These are phyloP conservation scores for cat (Felis catus) DNA, from an alignment of 2,113 vertebrate genomes.

Conservation along the genomic window F.catus_Fca126_mat1.0 CM031411.1:112657501-112658000, in stretches of 20 bases:
- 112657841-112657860: neutral
- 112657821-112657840: too few relatives aligned
- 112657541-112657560: constrained; percentile 44
- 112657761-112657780: neutral
- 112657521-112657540: constrained; percentile 19
- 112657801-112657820: too few relatives aligned
- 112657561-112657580: neutral
- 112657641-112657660: neutral
- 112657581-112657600: neutral
- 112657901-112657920: neutral
- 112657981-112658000: neutral
- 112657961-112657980: neutral
- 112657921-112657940: neutral
- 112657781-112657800: too few relatives aligned
- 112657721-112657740: neutral
- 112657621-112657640: neutral
- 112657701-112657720: neutral
- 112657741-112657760: neutral
- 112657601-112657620: neutral
- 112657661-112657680: neutral
- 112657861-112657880: neutral
- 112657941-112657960: neutral
- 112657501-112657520: neutral
- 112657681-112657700: neutral
- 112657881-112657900: neutral